These are phyloP conservation scores for Parnassius glacialis DNA, from an alignment of 2,888 invertebrate species.

Conservation along the genomic window DNA sequence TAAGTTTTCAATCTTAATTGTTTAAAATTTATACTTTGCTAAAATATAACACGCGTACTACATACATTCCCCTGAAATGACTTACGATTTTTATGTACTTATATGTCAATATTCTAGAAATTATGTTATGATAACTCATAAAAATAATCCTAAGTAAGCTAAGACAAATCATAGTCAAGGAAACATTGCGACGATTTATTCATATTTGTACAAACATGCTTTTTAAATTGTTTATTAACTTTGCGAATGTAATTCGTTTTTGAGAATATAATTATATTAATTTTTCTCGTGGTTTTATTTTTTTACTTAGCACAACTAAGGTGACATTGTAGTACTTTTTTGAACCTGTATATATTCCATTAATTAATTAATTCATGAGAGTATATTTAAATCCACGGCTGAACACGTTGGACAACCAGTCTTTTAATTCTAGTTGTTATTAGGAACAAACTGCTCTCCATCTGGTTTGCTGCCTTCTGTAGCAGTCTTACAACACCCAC, in stretches of 20 bases:
- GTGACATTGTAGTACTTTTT: too few species aligned
- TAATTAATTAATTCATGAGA: too few species aligned
- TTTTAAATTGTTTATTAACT: slow-evolving; percentile 62
- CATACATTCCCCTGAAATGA: background rate
- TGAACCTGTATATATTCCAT: too few species aligned
- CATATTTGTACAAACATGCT: slow-evolving; percentile 55
- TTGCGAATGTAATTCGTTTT: slow-evolving; percentile 55
- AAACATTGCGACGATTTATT: slow-evolving; percentile 29
- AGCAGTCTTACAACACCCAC: too few species aligned
- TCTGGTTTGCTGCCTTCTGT: too few species aligned
- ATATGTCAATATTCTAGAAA: background rate
- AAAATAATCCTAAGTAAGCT: background rate
- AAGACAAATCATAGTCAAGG: background rate
- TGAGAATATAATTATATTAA: slow-evolving; percentile 43
- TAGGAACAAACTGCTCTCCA: too few species aligned
- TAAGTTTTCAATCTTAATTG: too few species aligned
- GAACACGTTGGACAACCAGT: too few species aligned
- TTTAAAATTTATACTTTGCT: too few species aligned
- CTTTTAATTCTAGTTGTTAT: too few species aligned
- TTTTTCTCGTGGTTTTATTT: slow-evolving; percentile 23
- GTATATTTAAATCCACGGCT: too few species aligned
- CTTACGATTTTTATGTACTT: background rate
- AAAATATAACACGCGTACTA: background rate
- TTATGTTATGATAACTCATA: background rate
- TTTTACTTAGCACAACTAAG: background rate